These are phyloP conservation scores for Microcebus griseorufus DNA, from an alignment of 2,113 vertebrate species.

Conservation along the genomic window DNA sequence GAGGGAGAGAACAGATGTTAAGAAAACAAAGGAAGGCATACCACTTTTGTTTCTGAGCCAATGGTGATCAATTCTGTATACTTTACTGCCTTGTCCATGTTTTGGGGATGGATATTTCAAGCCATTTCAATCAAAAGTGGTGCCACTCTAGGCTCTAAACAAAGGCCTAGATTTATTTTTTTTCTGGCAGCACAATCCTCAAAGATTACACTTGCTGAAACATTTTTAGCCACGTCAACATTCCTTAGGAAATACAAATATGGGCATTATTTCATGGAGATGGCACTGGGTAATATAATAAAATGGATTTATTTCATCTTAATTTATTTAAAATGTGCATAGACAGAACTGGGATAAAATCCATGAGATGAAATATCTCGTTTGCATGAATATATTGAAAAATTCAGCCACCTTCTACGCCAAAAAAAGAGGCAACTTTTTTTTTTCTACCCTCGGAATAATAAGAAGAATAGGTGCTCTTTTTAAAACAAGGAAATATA, in stretches of 20 bases:
- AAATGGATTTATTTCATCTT: conserved; percentile 88
- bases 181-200: conserved; percentile 81
- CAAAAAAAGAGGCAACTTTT: conserved; percentile 72
- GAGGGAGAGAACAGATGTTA: conserved; percentile 78
- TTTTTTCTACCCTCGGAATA: conserved; percentile 56
- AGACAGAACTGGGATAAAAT: conserved; percentile 84
- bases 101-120: conserved; percentile 81
- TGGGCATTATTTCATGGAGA: conserved; percentile 87
- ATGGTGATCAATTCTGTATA: conserved; percentile 80
- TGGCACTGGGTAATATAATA: conserved; percentile 87
- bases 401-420: conserved; percentile 67
- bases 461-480: conserved; percentile 68
- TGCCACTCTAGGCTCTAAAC: conserved; percentile 82
- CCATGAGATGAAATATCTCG: conserved; percentile 83
- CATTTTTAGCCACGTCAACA: conserved; percentile 87
- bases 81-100: conserved; percentile 76
- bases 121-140: conserved; percentile 84
- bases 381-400: conserved; percentile 82
- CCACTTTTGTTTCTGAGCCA: conserved; percentile 76
- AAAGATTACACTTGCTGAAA: conserved; percentile 86
- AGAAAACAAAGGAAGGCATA: conserved; percentile 78
- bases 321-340: conserved; percentile 88
- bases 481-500: conserved; percentile 76
- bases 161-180: conserved; percentile 86
- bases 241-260: conserved; percentile 84